Evolutionary conservation across 2,888 invertebrate species (phyloP).

Genomic region (Mystacides longicornis): DNA sequence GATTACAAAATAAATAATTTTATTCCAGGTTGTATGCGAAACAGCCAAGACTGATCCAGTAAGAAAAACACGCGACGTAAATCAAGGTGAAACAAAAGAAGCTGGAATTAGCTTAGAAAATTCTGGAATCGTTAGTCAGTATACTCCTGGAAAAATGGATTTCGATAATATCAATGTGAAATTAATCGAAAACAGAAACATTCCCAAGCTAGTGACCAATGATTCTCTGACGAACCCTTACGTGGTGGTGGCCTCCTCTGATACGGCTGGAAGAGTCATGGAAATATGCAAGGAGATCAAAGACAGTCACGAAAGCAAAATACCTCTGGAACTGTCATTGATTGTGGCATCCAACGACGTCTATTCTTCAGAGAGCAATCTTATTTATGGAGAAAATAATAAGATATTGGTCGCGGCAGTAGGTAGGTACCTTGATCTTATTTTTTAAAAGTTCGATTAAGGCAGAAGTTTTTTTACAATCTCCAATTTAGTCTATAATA

Average conservation of each 20-base stretch:
- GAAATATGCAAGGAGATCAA: constrained; percentile 29
- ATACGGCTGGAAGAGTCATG: constrained; percentile 11
- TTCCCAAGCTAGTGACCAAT: not conserved
- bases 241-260: constrained; percentile 23
- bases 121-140: not conserved
- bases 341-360: constrained; percentile 45
- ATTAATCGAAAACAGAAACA: constrained; percentile 2
- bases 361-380: constrained; percentile 50
- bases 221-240: constrained; percentile 13
- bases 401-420: constrained; percentile 21
- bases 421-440: too few relatives aligned
- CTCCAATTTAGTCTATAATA: too few relatives aligned
- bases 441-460: too few relatives aligned
- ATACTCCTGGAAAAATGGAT: not conserved
- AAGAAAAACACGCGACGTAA: not conserved
- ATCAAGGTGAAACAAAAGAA: not conserved
- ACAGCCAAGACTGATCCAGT: not conserved
- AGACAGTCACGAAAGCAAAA: constrained; percentile 26
- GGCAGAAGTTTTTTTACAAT: too few relatives aligned
- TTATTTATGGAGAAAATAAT: constrained; percentile 51
- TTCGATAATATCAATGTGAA: constrained; percentile 15
- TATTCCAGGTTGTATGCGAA: not conserved
- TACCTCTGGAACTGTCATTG: constrained; percentile 40
- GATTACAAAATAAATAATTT: too few relatives aligned
- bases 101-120: not conserved